Evolutionary conservation across 1,140 invertebrate species (phyloP).

Genomic region (Papilio xuthus): DNA sequence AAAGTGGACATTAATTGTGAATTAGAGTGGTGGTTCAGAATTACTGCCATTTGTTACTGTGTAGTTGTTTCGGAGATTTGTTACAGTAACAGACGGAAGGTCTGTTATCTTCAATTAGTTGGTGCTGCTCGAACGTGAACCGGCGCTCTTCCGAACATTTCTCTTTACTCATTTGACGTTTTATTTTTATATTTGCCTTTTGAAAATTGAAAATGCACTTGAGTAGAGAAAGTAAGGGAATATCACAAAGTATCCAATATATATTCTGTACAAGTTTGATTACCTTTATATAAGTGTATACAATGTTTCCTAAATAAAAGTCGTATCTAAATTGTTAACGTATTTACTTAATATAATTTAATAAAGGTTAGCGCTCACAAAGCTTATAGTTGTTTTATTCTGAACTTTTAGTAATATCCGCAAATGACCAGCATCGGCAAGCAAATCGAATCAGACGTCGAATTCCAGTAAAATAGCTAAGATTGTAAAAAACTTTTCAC

Average conservation of each 20-base stretch:
- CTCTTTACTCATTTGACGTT: conserved; percentile 10
- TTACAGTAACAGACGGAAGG: conserved; percentile 35
- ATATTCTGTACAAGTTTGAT: not conserved
- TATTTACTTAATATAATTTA: too few relatives aligned
- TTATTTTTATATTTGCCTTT: not conserved
- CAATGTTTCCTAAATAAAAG: not conserved
- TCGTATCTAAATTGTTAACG: too few relatives aligned
- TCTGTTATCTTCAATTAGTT: conserved; percentile 45
- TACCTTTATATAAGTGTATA: not conserved
- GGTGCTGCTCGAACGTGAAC: conserved; percentile 10
- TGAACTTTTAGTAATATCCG: not conserved
- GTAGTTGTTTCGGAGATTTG: conserved; percentile 46
- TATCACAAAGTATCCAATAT: not conserved
- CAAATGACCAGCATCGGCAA: conserved; percentile 13
- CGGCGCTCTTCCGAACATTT: not conserved
- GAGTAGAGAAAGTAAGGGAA: not conserved
- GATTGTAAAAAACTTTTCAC: not conserved
- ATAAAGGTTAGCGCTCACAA: too few relatives aligned
- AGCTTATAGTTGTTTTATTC: not conserved
- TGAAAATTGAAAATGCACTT: not conserved
- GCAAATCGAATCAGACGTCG: conserved; percentile 9
- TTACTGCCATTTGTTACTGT: conserved; percentile 45
- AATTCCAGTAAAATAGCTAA: conserved; percentile 14
- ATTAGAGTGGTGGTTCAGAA: conserved; percentile 43
- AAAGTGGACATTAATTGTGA: conserved; percentile 54